These are phyloP conservation scores for Poecilia velifera DNA, from an alignment of 2,797 vertebrate species.

Conservation along the genomic window DNA sequence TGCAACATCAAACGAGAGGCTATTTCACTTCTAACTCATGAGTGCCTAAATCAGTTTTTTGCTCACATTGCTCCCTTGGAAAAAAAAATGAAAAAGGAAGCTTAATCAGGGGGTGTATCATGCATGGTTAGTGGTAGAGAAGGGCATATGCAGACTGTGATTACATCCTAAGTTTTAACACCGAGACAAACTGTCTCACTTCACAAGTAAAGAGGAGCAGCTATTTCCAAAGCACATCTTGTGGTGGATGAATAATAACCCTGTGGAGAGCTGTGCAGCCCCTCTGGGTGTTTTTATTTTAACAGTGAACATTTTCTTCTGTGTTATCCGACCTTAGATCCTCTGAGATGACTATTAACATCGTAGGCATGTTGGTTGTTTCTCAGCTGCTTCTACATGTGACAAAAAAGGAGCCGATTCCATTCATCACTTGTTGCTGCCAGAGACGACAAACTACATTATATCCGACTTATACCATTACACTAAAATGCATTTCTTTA, in stretches of 20 bases:
- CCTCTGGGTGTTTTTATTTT: slow-evolving; percentile 50
- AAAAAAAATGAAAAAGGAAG: slow-evolving; percentile 1
- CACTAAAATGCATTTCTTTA: background rate
- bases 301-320: slow-evolving; percentile 37
- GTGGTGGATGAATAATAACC: slow-evolving; percentile 45
- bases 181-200: slow-evolving; percentile 52
- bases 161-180: slow-evolving; percentile 38
- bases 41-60: slow-evolving; percentile 50
- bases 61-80: slow-evolving; percentile 18
- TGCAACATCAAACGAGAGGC: slow-evolving; percentile 62
- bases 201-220: slow-evolving; percentile 46
- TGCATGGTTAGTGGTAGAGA: slow-evolving; percentile 55
- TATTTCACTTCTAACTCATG: slow-evolving; percentile 65
- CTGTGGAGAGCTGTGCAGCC: slow-evolving; percentile 17
- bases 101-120: slow-evolving; percentile 40
- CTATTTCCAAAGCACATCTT: slow-evolving; percentile 51
- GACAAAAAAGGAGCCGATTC: slow-evolving; percentile 10
- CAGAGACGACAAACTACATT: slow-evolving; percentile 42
- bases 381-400: slow-evolving; percentile 42
- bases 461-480: slow-evolving; percentile 1
- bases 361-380: slow-evolving; percentile 63
- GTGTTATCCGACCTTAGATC: slow-evolving; percentile 43
- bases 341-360: slow-evolving; percentile 49
- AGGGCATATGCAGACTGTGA: slow-evolving; percentile 46
- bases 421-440: slow-evolving; percentile 40